Conservation (phyloP, 2,113 vertebrate genomes). For the Vidua chalybeata region DNA sequence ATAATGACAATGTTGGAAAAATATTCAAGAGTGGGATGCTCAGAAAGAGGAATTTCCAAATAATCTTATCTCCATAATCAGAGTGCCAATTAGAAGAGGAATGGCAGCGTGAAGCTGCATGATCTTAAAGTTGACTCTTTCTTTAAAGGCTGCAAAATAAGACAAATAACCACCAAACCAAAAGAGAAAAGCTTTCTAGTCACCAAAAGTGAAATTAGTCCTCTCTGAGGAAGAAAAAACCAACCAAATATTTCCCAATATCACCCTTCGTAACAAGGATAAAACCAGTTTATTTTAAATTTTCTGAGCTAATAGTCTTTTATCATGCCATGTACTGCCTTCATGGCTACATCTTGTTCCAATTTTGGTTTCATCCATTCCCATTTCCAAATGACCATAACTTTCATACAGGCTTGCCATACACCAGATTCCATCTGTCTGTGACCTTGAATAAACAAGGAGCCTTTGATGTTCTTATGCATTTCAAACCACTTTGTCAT, state of each 20-base stretch:
- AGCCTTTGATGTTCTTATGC: constrained; percentile 39
- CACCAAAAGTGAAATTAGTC: not conserved
- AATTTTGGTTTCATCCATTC: constrained; percentile 58
- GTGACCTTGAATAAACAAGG: constrained; percentile 54
- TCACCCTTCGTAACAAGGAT: not conserved
- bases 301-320: constrained; percentile 11
- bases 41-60: not conserved
- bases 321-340: constrained; percentile 8
- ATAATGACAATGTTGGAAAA: not conserved
- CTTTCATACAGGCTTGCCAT: constrained; percentile 25
- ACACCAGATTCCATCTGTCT: constrained; percentile 44
- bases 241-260: not conserved
- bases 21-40: not conserved
- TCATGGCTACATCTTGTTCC: constrained; percentile 55
- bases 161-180: not conserved
- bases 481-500: constrained; percentile 60
- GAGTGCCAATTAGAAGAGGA: not conserved
- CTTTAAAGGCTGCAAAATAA: not conserved
- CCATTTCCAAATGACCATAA: not conserved
- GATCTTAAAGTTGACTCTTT: not conserved
- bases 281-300: not conserved
- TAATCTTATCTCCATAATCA: not conserved
- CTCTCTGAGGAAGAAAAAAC: not conserved
- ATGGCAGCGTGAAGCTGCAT: not conserved
- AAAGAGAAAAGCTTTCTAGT: not conserved